Evolutionary conservation across 1,140 invertebrate species (phyloP).

Genomic region (Chionoecetes opilio): DNA sequence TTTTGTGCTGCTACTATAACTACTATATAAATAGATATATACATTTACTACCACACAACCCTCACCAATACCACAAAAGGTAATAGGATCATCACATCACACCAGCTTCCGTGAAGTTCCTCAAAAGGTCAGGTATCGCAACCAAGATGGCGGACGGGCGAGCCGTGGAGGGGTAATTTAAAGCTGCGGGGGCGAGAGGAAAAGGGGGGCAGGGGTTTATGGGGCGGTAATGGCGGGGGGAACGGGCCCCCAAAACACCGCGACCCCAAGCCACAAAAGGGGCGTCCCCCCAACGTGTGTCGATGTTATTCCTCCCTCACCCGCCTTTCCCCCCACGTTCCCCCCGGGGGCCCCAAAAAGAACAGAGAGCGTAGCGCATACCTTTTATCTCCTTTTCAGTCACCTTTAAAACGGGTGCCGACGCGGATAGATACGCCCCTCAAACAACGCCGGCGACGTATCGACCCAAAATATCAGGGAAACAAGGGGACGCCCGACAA

Average conservation of each 20-base stretch:
- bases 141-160: too few relatives aligned
- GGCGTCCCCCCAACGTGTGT: neutral
- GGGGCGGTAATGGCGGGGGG: neutral
- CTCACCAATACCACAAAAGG: too few relatives aligned
- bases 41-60: too few relatives aligned
- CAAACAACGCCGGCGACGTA: neutral
- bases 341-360: neutral
- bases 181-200: neutral
- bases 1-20: too few relatives aligned
- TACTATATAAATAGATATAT: too few relatives aligned
- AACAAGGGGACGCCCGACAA: neutral
- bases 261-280: neutral
- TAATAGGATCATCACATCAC: too few relatives aligned
- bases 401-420: neutral
- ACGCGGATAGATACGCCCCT: neutral
- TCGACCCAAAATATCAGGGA: neutral
- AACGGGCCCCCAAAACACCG: neutral
- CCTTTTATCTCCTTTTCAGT: too few relatives aligned
- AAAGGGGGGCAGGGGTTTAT: neutral
- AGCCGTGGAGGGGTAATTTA: constrained; percentile 9
- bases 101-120: too few relatives aligned
- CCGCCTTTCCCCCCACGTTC: neutral
- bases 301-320: neutral
- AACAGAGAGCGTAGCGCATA: neutral
- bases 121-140: neutral